Conservation (phyloP, 2,888 invertebrate species). For the Prostheceraeus crozeri region DNA sequence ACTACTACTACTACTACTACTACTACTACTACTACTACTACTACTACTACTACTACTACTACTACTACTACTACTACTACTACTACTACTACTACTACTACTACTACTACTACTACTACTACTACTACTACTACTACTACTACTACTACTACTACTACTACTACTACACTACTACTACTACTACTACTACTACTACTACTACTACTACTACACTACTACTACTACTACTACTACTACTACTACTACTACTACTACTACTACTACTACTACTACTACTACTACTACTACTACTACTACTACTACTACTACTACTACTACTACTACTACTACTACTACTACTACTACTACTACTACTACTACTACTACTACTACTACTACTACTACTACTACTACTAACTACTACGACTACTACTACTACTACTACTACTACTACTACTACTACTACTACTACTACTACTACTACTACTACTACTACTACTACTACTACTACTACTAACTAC, state of each 20-base stretch:
- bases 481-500: no score
- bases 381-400: no score
- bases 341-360: constrained; percentile 29
- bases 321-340: constrained; percentile 29
- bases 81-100: constrained; percentile 34
- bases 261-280: constrained; percentile 29
- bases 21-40: no score
- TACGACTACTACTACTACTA: no score
- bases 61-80: constrained; percentile 34
- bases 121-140: constrained; percentile 33
- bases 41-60: no score
- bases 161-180: no score
- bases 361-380: constrained; percentile 29
- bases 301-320: constrained; percentile 29
- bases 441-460: constrained; percentile 29
- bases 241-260: constrained; percentile 29
- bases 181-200: no score
- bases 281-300: constrained; percentile 29
- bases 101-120: constrained; percentile 34
- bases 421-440: constrained; percentile 29
- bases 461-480: constrained; percentile 29
- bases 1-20: no score
- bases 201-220: no score
- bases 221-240: constrained; percentile 29
- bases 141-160: constrained; percentile 29